Evolutionary conservation across 2,888 invertebrate species (phyloP), one percentile per base, ranked within the genome.

Genomic region (Plagodis pulveraria): DNA sequence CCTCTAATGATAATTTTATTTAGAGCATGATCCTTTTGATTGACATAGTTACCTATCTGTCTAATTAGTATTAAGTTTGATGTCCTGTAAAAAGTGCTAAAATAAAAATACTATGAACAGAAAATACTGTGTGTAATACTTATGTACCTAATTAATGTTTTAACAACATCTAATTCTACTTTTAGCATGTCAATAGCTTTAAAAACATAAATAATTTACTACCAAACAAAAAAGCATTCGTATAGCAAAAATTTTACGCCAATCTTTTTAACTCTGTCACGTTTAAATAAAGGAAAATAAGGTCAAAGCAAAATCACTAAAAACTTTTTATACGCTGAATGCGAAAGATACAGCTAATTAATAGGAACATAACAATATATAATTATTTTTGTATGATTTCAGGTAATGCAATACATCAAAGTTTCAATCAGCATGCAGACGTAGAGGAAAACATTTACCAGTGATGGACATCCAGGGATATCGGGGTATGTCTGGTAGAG

Each of bases 391-490:
- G 61, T 67, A 64, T 77, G 75, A 9, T 61, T 67, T 62, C 65
- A 73, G 65, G 65, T 65, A 63, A 76, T 71, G 67, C 38, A 54
- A 51, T 46, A 49, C 38, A 54, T 56, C 43, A 51, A 72, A 66
- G 33, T 40, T 53, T 58, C 59, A 60, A 71, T 54, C 63, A 74
- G 66, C 87, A 87, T 87, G 86, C 89, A 86, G 70, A 74, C 77
- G 82, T 78, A 77, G 81, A 82, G 78, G 79, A 73, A 83, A 88
- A 81, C 71, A 93, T 94, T 96, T 94, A 98, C 98, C 98, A 94
- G 98, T 98, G 91, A 98, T 97, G 82, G 98, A 97, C 98, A 98
- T 98, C 98, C 98, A 98, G 50, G 98, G 98, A 89, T 98, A 98
- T 83, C 98, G 95, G 57, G 98, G 98, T 85, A 98, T 96, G 92